phyloP scores from a whole-genome alignment of 1,140 invertebrate genomes.

The Eciton burchellii region DNA sequence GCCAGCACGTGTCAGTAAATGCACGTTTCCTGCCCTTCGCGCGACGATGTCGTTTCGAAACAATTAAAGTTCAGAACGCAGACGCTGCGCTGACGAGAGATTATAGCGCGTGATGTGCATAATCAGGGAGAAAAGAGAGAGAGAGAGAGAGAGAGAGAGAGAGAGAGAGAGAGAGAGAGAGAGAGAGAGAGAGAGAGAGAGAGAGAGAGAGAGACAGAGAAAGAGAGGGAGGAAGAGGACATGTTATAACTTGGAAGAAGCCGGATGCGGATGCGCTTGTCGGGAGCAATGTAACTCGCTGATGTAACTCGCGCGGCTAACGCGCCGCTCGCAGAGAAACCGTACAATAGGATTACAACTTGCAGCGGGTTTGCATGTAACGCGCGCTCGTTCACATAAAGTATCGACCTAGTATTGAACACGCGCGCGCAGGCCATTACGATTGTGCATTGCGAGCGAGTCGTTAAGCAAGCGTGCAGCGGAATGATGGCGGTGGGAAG shows the following conservation, averaged over 20 bases:
- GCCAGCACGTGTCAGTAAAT: not conserved
- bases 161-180: not conserved
- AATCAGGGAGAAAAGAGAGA: not conserved
- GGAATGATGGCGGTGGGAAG: too few species aligned
- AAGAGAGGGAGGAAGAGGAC: not conserved
- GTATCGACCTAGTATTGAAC: constrained; percentile 36
- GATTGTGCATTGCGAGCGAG: constrained; percentile 16
- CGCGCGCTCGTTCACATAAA: constrained; percentile 37
- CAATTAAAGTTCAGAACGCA: constrained; percentile 22
- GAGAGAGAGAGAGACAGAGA: too few species aligned
- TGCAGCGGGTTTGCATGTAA: constrained; percentile 25
- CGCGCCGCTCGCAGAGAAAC: not conserved
- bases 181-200: too few species aligned
- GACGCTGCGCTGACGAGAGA: not conserved
- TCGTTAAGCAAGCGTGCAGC: not conserved
- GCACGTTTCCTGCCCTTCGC: not conserved
- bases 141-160: too few species aligned
- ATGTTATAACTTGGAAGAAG: constrained; percentile 33
- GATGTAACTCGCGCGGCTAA: constrained; percentile 33
- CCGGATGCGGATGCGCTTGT: constrained; percentile 17
- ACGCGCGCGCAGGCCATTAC: constrained; percentile 10
- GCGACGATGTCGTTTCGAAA: not conserved
- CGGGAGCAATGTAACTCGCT: constrained; percentile 13
- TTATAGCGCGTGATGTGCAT: constrained; percentile 14
- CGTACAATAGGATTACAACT: constrained; percentile 47